phyloP scores from a whole-genome alignment of 2,888 invertebrate species.

The Mamestra brassicae region DNA sequence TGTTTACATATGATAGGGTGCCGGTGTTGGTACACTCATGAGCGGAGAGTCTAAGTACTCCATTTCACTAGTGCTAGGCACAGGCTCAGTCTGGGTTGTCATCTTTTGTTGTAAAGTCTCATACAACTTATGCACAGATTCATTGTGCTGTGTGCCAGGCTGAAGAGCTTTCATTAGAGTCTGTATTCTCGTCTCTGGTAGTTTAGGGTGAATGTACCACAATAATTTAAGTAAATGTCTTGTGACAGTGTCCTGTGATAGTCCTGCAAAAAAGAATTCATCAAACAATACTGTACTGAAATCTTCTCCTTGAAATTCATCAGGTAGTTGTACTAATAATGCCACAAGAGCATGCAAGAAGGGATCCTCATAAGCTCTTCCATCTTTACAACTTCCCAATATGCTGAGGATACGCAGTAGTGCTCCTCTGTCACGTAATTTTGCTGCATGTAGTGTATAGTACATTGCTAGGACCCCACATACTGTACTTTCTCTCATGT shows the following conservation, averaged over 20 bases:
- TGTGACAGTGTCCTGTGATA: constrained; percentile 97
- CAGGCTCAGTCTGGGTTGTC: constrained; percentile 93
- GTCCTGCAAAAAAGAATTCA: constrained; percentile 97
- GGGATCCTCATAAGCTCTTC: constrained; percentile 98
- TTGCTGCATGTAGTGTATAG: constrained; percentile 97
- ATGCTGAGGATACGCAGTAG: constrained; percentile 97
- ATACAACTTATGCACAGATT: constrained; percentile 95
- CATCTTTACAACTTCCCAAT: constrained; percentile 97
- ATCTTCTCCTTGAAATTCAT: constrained; percentile 98
- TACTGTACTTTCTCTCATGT: constrained; percentile 97
- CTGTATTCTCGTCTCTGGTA: constrained; percentile 95
- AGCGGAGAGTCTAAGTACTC: constrained; percentile 96
- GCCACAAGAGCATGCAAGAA: constrained; percentile 98
- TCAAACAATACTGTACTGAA: constrained; percentile 99
- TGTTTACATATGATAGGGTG: constrained; percentile 91
- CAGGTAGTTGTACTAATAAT: constrained; percentile 96
- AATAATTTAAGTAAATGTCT: constrained; percentile 97
- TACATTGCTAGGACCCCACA: constrained; percentile 98
- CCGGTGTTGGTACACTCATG: constrained; percentile 96
- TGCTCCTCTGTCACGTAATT: constrained; percentile 95
- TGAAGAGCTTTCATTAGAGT: constrained; percentile 95
- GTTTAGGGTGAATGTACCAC: constrained; percentile 97
- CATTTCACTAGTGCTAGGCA: constrained; percentile 92
- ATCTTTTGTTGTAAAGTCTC: constrained; percentile 95
- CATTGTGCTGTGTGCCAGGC: constrained; percentile 95